Percentiles rank a stretch among this genome's conserved stretches.
These are phyloP conservation scores for Actenoides hombroni DNA, from an alignment of 2,113 vertebrate genomes.

Conservation along the genomic window DNA sequence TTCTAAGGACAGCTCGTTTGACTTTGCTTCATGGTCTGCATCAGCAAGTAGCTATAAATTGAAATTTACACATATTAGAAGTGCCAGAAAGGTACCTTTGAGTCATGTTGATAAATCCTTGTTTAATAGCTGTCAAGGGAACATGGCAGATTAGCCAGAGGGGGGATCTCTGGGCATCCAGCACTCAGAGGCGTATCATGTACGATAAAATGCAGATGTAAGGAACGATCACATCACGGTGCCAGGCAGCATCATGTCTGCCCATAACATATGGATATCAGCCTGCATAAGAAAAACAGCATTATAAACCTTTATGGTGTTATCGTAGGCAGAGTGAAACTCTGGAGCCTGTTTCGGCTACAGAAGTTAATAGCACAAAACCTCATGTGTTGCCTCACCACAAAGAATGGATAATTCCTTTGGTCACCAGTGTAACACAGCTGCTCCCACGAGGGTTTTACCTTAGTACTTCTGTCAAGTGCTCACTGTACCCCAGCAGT, in stretches of 20 bases:
- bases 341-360: neutral
- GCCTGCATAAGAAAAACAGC: neutral
- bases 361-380: neutral
- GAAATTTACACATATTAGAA: slow-evolving; percentile 16
- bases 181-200: neutral
- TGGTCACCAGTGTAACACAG: neutral
- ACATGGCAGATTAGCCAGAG: slow-evolving; percentile 47
- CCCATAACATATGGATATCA: neutral
- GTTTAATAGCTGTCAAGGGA: slow-evolving; percentile 36
- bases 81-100: slow-evolving; percentile 39
- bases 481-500: neutral
- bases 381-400: accelerated
- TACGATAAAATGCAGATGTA: slow-evolving; percentile 22
- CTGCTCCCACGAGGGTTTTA: neutral
- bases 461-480: neutral
- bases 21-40: slow-evolving; percentile 15
- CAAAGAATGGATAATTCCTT: neutral
- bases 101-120: slow-evolving; percentile 60
- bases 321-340: neutral
- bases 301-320: neutral
- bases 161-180: slow-evolving; percentile 9
- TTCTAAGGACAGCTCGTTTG: neutral
- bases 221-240: neutral
- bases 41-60: slow-evolving; percentile 14
- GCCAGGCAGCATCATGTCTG: neutral